Conservation (phyloP, 2,797 vertebrate genomes). For the Oreonectes daqikongensis region DNA sequence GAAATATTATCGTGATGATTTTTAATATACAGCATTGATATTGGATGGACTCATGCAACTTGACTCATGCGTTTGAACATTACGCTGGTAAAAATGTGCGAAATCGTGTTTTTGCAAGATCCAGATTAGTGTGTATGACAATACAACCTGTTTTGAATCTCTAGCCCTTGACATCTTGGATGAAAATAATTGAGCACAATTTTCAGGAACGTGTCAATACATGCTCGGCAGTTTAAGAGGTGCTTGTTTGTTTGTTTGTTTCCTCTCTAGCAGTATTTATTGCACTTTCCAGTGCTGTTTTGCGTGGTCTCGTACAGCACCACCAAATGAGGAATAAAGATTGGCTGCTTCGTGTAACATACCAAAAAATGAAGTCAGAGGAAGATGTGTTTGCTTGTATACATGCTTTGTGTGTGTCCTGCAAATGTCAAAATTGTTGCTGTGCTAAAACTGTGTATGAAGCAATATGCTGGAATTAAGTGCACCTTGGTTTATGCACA, state of each 20-base stretch:
- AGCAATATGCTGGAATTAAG: slow-evolving; percentile 74
- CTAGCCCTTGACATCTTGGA: slow-evolving; percentile 6
- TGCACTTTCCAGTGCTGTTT: slow-evolving; percentile 65
- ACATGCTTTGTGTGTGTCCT: slow-evolving; percentile 72
- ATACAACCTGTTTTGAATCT: neutral
- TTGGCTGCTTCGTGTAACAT: slow-evolving; percentile 69
- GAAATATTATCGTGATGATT: slow-evolving; percentile 66
- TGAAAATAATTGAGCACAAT: slow-evolving; percentile 27
- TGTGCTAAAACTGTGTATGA: slow-evolving; percentile 74
- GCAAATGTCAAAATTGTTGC: slow-evolving; percentile 70
- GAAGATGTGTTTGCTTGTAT: slow-evolving; percentile 72
- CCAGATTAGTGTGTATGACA: slow-evolving; percentile 20
- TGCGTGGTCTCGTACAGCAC: slow-evolving; percentile 52
- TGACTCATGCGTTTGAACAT: slow-evolving; percentile 46
- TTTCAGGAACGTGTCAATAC: slow-evolving; percentile 57
- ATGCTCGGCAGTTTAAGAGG: slow-evolving; percentile 60
- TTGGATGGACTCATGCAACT: slow-evolving; percentile 57
- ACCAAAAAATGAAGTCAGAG: slow-evolving; percentile 69
- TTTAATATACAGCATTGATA: slow-evolving; percentile 63
- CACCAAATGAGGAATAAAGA: slow-evolving; percentile 62
- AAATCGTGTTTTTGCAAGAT: slow-evolving; percentile 17
- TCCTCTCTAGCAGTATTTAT: slow-evolving; percentile 64
- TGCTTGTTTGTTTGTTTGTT: slow-evolving; percentile 52
- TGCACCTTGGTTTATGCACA: slow-evolving; percentile 59
- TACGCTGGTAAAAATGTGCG: slow-evolving; percentile 25